Conservation (phyloP, 2,888 invertebrate species). For the Colletes collaris region DNA sequence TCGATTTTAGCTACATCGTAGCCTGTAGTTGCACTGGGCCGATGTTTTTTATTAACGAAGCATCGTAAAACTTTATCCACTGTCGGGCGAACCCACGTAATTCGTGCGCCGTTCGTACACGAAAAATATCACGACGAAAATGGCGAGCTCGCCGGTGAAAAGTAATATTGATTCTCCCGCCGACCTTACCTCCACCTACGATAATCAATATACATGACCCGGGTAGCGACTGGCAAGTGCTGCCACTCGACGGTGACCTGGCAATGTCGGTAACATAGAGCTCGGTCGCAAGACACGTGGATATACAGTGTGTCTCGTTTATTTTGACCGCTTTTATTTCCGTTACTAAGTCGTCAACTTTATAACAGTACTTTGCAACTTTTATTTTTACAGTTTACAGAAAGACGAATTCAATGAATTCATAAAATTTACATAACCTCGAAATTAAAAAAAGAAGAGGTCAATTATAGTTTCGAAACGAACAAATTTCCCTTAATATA, state of each 20-base stretch:
- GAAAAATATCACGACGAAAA: conserved; percentile 60
- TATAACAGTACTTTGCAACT: no score
- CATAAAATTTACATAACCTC: no score
- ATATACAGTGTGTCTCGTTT: no score
- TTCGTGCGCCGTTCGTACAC: conserved; percentile 22
- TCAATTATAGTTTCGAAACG: no score
- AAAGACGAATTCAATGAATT: no score
- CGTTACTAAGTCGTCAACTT: no score
- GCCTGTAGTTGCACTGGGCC: neutral
- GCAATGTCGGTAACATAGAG: conserved; percentile 42
- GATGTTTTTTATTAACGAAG: neutral
- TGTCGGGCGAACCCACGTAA: conserved; percentile 16
- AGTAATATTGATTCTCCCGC: conserved; percentile 80
- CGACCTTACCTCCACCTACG: conserved; percentile 80
- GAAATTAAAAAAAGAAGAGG: no score
- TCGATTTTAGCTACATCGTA: conserved; percentile 58
- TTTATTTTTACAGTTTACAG: no score
- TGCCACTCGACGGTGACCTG: conserved; percentile 64
- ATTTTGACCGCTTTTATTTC: no score
- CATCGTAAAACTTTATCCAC: conserved; percentile 17
- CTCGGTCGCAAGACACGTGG: no score
- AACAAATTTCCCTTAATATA: no score
- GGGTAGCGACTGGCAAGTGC: conserved; percentile 62
- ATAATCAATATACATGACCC: conserved; percentile 77
- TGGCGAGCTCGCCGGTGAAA: conserved; percentile 64